Evolutionary conservation across 2,113 vertebrate genomes (phyloP).

Genomic region (Megaceryle maxima): DNA sequence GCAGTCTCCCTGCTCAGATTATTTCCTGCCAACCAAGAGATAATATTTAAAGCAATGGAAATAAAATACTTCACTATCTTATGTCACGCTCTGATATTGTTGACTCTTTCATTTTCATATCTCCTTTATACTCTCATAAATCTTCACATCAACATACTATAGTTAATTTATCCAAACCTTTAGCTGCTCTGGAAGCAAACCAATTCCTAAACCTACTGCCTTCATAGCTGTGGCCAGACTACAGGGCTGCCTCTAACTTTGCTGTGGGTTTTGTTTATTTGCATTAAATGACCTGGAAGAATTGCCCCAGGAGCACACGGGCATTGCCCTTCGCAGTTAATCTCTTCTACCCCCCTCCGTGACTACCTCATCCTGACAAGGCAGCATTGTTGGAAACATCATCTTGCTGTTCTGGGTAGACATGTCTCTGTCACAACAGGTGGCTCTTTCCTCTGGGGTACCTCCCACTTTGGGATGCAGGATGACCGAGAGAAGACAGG

Average conservation of each 20-base stretch:
- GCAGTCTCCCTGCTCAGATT: constrained; percentile 18
- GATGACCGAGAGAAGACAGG: not conserved
- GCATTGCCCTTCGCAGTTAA: not conserved
- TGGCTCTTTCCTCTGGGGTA: not conserved
- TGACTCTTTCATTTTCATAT: constrained; percentile 8
- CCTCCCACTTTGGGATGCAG: fast-evolving
- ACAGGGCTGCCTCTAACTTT: not conserved
- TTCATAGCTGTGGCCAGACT: not conserved
- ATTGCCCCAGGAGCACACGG: not conserved
- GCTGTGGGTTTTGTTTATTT: not conserved
- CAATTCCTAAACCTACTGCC: not conserved
- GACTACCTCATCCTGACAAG: not conserved
- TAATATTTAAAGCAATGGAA: constrained; percentile 33
- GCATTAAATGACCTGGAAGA: not conserved
- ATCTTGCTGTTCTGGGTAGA: not conserved
- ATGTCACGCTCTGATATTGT: not conserved
- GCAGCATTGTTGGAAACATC: not conserved
- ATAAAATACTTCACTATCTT: constrained; percentile 36
- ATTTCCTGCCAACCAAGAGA: constrained; percentile 45
- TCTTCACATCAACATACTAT: not conserved
- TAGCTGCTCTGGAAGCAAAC: not conserved
- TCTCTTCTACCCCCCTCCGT: not conserved
- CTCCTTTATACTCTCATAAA: not conserved
- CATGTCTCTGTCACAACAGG: not conserved
- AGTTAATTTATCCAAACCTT: constrained; percentile 38